Evolutionary conservation across 2,113 vertebrate genomes (phyloP).

Genomic region (Tetraodon nigroviridis): DNA sequence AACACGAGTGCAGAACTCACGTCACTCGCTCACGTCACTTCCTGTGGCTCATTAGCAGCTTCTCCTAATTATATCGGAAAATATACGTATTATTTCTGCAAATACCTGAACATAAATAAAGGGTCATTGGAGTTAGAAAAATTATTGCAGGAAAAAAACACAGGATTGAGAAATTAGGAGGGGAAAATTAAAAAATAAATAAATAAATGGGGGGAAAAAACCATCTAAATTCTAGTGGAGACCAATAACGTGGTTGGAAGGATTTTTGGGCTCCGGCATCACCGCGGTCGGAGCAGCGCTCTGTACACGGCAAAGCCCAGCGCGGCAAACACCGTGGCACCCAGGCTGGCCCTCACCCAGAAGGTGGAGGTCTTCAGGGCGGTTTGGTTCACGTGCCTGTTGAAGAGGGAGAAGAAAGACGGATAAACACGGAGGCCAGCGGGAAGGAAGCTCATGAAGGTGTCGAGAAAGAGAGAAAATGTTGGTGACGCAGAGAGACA

Average conservation of each 20-base stretch:
- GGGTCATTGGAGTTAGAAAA: slow-evolving; percentile 12
- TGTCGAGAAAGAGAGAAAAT: slow-evolving; percentile 1
- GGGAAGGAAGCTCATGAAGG: background rate
- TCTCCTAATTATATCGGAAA: slow-evolving; percentile 31
- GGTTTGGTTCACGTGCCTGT: slow-evolving; percentile 86
- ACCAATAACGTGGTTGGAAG: background rate
- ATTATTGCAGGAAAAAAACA: too few species aligned
- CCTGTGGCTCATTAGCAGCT: slow-evolving; percentile 27
- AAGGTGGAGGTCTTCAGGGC: slow-evolving; percentile 92
- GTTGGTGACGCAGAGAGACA: background rate
- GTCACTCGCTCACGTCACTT: background rate
- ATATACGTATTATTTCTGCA: slow-evolving; percentile 52
- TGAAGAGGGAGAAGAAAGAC: slow-evolving; percentile 45
- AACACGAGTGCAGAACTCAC: slow-evolving; percentile 14
- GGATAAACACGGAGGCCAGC: background rate
- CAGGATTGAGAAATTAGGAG: too few species aligned
- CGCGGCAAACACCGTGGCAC: slow-evolving; percentile 89
- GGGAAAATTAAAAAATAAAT: too few species aligned
- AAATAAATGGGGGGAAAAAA: too few species aligned
- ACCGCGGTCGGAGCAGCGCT: slow-evolving; percentile 87
- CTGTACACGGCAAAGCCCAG: slow-evolving; percentile 94
- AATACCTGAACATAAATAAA: slow-evolving; percentile 31
- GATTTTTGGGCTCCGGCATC: slow-evolving; percentile 60
- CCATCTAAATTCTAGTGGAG: too few species aligned
- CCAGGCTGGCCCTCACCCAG: slow-evolving; percentile 92